Base-by-base conservation (phyloP, 2,888 invertebrate species). In the Caenorhabditis sp. region DNA sequence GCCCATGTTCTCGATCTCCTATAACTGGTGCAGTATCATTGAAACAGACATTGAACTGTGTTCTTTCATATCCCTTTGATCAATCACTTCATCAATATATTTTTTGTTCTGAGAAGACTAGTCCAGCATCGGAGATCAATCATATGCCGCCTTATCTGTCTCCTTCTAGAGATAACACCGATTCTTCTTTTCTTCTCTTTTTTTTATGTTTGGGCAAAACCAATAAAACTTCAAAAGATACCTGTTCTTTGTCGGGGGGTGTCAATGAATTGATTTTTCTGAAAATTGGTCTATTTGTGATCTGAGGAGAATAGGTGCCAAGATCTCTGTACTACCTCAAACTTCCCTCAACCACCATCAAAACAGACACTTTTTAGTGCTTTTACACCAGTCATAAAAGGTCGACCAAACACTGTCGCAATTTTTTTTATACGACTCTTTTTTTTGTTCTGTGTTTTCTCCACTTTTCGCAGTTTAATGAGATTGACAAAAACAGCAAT, bases 81-180 rank as follows among this genome's bases (percentile, higher is more conserved):
- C 31, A 31, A 31, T 31, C 31, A 31, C 4, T 31, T 31, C 7
- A 31, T 31, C 31, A 31, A 31, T 31, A 31, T 31, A 6, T 31
- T 31, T 31, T 31, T n/a, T n/a, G n/a, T n/a, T n/a, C n/a, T 7
- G 7, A 31, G 31, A 31, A 31, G 31, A 31, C 7, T 4, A 6
- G 38, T 68, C 68, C 63, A 35, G 73, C 73, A 73, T 73, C 73
- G 73, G 61, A 73, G 63, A 73, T 73, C 73, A 73, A 73, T 73
- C 73, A 70, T 70, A 69, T 69, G 69, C 69, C 54, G 68, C 63
- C 8, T 24, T 41, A 16, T 41, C 24, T 38, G n/a, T 61, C 51
- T 22, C 35, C 19, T 38, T 54, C 8, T 68, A 58, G 58, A 58
- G 49, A 69, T 35, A 69, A 54, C n/a, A n/a, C n/a, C 54, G 10